Evolutionary conservation across 92 coral and sea anemone genomes (phyloP).

Genomic region (Paragorgia papillata): DNA sequence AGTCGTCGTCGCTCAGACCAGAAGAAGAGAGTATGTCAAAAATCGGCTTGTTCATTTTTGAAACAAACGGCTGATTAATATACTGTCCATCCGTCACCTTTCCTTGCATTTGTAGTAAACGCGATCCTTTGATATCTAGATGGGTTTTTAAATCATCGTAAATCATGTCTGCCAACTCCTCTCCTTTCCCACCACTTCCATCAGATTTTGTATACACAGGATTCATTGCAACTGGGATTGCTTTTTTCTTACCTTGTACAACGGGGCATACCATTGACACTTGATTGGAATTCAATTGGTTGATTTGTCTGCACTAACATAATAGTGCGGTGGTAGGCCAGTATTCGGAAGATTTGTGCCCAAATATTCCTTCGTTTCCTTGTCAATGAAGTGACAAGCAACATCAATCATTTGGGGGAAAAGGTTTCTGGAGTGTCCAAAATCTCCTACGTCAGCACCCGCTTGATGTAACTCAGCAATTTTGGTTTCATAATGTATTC

Average conservation of each 20-base stretch:
- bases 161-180: constrained; percentile 1
- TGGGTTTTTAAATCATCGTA: constrained; percentile 2
- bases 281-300: neutral
- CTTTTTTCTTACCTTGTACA: constrained; percentile 1
- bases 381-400: constrained; percentile 6
- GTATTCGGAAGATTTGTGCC: constrained; percentile 9
- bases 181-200: constrained; percentile 14
- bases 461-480: constrained; percentile 8
- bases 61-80: constrained; percentile 26
- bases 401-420: constrained; percentile 11
- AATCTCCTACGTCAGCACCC: too few species aligned
- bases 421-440: constrained; percentile 14
- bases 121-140: constrained; percentile 3
- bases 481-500: neutral
- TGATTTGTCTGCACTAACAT: constrained; percentile 6
- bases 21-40: constrained; percentile 25
- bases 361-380: constrained; percentile 14
- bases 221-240: constrained; percentile 10
- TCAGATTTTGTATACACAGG: constrained; percentile 8
- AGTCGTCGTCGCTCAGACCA: constrained; percentile 3
- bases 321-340: neutral
- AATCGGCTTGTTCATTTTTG: constrained; percentile 20
- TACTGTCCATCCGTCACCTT: too few species aligned
- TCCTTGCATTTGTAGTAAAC: too few species aligned
- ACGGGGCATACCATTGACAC: constrained; percentile 6